Evolutionary conservation across 2,888 invertebrate species (phyloP).

Genomic region (Tetragnatha montana): DNA sequence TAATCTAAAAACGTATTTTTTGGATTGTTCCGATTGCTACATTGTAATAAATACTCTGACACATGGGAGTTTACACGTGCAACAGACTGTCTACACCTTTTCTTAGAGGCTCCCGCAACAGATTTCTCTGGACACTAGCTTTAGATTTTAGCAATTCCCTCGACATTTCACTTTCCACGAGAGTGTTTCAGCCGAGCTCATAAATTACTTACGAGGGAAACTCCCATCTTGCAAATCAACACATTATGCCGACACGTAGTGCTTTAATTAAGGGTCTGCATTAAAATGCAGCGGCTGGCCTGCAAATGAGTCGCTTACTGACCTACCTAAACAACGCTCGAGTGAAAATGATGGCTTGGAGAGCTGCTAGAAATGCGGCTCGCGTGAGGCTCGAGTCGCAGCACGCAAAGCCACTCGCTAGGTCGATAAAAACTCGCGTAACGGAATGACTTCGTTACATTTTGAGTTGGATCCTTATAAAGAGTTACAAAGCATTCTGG

Average conservation of each 20-base stretch:
- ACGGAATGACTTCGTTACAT: background rate
- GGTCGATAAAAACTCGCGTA: constrained; percentile 44
- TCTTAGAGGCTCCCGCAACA: background rate
- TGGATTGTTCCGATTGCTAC: no score
- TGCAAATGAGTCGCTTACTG: constrained; percentile 39
- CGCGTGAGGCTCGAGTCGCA: constrained; percentile 29
- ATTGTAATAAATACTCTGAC: no score
- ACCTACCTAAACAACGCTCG: constrained; percentile 34
- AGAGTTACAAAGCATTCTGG: no score
- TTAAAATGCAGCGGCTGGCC: constrained; percentile 51
- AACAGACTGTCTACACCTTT: no score
- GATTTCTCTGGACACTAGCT: background rate
- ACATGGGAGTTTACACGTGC: no score
- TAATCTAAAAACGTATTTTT: no score
- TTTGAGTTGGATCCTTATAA: background rate
- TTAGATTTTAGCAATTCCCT: background rate
- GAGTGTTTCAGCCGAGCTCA: background rate
- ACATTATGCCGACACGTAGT: constrained; percentile 39
- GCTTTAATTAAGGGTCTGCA: constrained; percentile 46
- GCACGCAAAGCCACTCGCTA: background rate
- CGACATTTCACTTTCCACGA: background rate
- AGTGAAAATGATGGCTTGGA: constrained; percentile 47
- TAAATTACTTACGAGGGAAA: constrained; percentile 45
- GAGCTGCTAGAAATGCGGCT: constrained; percentile 31
- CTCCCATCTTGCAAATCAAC: constrained; percentile 50